phyloP scores from a whole-genome alignment of 2,113 vertebrate species.

The Sporophila hypoxantha region DNA sequence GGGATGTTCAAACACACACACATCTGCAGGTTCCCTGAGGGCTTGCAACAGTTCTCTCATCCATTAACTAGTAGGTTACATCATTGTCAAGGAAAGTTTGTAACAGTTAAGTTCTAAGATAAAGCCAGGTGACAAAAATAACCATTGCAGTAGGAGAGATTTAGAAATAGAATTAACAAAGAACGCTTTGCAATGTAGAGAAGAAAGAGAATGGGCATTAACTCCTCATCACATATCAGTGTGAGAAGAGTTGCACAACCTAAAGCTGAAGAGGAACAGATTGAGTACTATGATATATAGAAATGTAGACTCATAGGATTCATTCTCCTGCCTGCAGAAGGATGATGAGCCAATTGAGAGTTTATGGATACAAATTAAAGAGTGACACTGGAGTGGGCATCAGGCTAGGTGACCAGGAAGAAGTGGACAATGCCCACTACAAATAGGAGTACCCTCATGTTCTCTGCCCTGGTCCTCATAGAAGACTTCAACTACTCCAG shows the following conservation, averaged over 20 bases:
- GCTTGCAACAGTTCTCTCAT: background rate
- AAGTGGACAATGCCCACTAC: background rate
- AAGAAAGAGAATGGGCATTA: background rate
- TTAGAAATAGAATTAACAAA: background rate
- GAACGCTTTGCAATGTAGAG: background rate
- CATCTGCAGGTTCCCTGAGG: background rate
- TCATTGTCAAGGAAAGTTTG: background rate
- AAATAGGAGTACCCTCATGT: background rate
- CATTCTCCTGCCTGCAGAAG: background rate
- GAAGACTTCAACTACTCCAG: background rate
- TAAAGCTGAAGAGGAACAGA: background rate
- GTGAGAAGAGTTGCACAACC: background rate
- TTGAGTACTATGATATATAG: background rate
- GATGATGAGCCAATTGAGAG: background rate
- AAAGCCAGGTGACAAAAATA: background rate
- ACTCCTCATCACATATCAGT: background rate
- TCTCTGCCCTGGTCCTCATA: background rate
- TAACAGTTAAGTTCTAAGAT: background rate
- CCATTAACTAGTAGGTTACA: background rate
- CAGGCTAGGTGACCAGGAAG: background rate
- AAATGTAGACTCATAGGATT: background rate
- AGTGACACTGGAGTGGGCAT: background rate
- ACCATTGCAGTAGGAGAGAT: background rate
- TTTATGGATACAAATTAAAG: background rate
- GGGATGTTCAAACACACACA: background rate